phyloP scores from a whole-genome alignment of 2,888 invertebrate species.

The Orthosia cruda region DNA sequence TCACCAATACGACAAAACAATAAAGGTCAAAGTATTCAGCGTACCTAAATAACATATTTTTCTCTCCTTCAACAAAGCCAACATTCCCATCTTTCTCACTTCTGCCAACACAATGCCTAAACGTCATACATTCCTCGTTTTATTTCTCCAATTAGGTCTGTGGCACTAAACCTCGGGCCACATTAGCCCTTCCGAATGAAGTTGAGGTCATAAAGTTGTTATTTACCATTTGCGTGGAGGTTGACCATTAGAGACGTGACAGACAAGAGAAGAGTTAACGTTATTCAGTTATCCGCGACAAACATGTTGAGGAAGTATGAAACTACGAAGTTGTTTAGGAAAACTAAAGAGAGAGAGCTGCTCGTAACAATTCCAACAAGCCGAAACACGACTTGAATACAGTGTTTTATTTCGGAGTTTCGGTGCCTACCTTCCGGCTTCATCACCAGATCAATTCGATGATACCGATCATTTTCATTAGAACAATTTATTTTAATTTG shows the following conservation, averaged over 20 bases:
- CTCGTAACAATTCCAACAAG: too few species aligned
- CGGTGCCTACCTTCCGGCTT: too few species aligned
- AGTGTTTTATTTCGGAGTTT: too few species aligned
- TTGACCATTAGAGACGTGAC: constrained; percentile 19
- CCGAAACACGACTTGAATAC: too few species aligned
- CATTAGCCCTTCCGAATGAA: constrained; percentile 64
- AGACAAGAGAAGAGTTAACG: constrained; percentile 18
- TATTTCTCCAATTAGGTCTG: constrained; percentile 64
- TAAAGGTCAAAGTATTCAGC: constrained; percentile 2
- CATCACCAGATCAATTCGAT: too few species aligned
- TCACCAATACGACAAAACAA: neutral
- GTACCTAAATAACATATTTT: constrained; percentile 26
- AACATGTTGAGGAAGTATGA: neutral
- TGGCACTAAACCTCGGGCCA: constrained; percentile 57
- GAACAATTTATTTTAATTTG: too few species aligned
- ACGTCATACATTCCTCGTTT: constrained; percentile 53
- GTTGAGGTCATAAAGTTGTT: constrained; percentile 62
- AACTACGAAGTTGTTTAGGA: too few species aligned
- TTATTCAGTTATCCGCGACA: too few species aligned
- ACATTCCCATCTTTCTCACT: constrained; percentile 17
- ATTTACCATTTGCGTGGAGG: constrained; percentile 57
- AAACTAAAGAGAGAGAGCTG: too few species aligned
- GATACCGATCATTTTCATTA: too few species aligned
- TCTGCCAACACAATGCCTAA: constrained; percentile 34
- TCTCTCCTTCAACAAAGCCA: constrained; percentile 22